Base-by-base conservation (phyloP, 1,140 invertebrate species). In the Drosophila littoralis region DNA sequence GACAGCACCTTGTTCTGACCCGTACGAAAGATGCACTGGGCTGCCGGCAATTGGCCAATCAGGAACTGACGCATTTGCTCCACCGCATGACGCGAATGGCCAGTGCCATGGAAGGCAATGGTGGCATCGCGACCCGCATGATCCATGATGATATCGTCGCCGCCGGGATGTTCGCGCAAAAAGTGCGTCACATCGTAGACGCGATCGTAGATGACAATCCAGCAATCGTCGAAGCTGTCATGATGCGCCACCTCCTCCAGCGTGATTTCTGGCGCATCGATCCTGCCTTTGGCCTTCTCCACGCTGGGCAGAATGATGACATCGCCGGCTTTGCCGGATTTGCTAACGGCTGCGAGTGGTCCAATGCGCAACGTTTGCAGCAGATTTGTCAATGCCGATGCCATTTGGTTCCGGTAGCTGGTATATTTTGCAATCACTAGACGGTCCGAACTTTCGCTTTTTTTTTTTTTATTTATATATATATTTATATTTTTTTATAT, bases 51-150 rank as follows among this genome's bases (percentile, higher is more conserved):
- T 79, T 96, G 95, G 1, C 97, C 97, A 9, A 97, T 94, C 0
- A 95, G 92, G 84, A 95, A 97, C 1, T 94, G 93, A 12, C 95
- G 93, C 33, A 97, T 93, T 4, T 93, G 92, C 35, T 93, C 93
- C 4, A 94, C 92, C 0, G 95, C 95, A 32, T 93, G 93, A 13
- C 93, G 93, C 1, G 96, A 95, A 77, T 98, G 97, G 0, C 97
- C 97, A 0, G 95, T 95, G 15, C 96, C 95, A 22, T 96, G 93
- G 92, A 98, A 98, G 0, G 97, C 95, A 0, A 97, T 93, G 2
- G 96, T 98, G 0, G 96, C 97, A 91, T 98, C 98, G 6, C 95
- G 93, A 1, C 98, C 98, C 0, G 97, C 97, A 88, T 97, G 95
- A 80, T 98, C 97, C 71, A 97, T 81, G 40, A 98, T 94, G 1